Evolutionary conservation across 1,140 invertebrate species (phyloP).

Genomic region (Drepana arcuata): DNA sequence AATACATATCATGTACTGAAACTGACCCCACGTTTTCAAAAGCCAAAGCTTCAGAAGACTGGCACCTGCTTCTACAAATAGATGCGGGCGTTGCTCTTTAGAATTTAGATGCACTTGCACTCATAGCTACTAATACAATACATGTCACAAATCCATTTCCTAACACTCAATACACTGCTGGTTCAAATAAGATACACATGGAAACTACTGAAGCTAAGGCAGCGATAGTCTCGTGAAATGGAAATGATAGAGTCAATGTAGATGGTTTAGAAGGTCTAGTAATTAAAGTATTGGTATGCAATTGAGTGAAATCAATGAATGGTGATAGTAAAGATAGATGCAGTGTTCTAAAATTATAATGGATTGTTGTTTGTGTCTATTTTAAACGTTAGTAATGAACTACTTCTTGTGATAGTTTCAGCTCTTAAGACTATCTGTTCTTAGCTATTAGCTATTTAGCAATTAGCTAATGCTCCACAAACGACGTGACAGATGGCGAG

Average conservation of each 20-base stretch:
- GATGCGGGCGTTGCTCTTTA: slow-evolving; percentile 24
- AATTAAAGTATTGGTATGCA: slow-evolving; percentile 27
- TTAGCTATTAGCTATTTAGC: no score
- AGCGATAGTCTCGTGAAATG: no score
- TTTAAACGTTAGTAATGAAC: slow-evolving; percentile 18
- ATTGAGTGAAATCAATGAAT: slow-evolving; percentile 33
- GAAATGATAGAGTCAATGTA: no score
- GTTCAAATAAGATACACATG: no score
- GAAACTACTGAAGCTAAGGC: no score
- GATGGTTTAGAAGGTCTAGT: slow-evolving; percentile 1
- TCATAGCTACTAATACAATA: slow-evolving; percentile 1
- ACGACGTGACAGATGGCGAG: no score
- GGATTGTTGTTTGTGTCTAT: slow-evolving; percentile 12
- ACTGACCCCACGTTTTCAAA: no score
- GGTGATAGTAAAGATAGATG: slow-evolving; percentile 11
- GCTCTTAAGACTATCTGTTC: no score
- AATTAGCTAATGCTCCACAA: no score
- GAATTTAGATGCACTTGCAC: slow-evolving; percentile 12
- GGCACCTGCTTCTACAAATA: slow-evolving; percentile 24
- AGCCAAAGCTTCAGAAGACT: background rate
- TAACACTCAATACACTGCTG: slow-evolving; percentile 7
- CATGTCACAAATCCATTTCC: background rate
- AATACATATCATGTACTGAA: no score
- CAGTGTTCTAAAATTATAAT: slow-evolving; percentile 12
- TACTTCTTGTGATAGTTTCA: no score